Evolutionary conservation across 2,797 vertebrate genomes (phyloP), one percentile per base, ranked within the genome.

Genomic region (Capromys pilorides): DNA sequence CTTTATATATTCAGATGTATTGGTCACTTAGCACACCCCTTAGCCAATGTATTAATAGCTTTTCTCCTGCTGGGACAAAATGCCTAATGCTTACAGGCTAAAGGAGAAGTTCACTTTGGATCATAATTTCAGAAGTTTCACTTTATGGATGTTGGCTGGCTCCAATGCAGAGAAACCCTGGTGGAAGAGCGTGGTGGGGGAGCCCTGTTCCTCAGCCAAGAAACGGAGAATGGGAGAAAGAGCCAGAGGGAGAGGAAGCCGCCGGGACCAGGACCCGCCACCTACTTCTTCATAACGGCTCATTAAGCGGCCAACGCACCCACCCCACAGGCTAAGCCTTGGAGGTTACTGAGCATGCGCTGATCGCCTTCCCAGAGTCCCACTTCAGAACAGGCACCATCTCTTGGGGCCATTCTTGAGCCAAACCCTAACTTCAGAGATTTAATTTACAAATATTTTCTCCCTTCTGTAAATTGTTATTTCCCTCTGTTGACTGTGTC

Each of bases 391-490:
- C 73, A 49, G 14, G 8, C 1, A 31, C 1, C 26, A 14, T 26
- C 28, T 49, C 66, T 31, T 13, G 73, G 41, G 41, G 26, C 16
- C 26, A 19, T 16, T 77, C 49, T 45, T 3, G 24, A 75, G 45
- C 71, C 24, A 41, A 45, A 45, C 41, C 71, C 4, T 73, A 45
- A 45, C 24, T 26, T 75, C 39, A 69, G 39, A 59, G 39, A 75
- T 2, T 77, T n/a, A 12, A 80, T 80, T 86, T 91, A 7, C 14
- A 93, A 81, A 61, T 57, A 69, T 92, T 78, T 95, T 88, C 57
- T 79, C 5, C 6, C 61, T 67, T 78, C 5, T 31, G 5, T 75
- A 67, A 39, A 8, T 71, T 94, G 31, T 28, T 45, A 71, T 95
- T 92, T 94, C 16, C 73, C 14, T 71, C 39, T 64, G 1, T 41